Base-by-base conservation (phyloP, 2,113 vertebrate genomes). In the Amphiprion percula region DNA sequence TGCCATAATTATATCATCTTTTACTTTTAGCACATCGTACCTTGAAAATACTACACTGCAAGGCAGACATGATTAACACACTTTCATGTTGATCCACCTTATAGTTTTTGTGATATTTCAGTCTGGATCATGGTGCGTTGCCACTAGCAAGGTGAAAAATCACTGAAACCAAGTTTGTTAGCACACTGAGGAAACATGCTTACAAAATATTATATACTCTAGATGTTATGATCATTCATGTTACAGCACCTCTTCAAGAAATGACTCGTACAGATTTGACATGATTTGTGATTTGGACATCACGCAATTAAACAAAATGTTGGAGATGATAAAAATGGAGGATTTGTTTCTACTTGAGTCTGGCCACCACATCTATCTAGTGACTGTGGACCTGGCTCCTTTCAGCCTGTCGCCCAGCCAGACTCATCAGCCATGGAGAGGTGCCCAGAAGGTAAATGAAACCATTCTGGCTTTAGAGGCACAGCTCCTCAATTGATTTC, bases 371-470 rank as follows among this genome's bases (percentile, higher is more conserved):
- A 59, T 82, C 72, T 47, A 67, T 46, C 33, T 56, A 67, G 71
- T 44, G 9, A 49, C 76, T 82, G 79, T 60, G 69, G 49, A 75
- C 68, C 74, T 76, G 66, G 63, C 53, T 87, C 72, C 59, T 76
- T 73, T 68, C 21, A 79, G 50, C 54, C 59, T 67, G 68, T 74
- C 65, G 77, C 46, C 64, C 60, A 66, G 84, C 79, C 88, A 82
- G 60, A 79, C 59, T 86, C 82, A 76, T 89, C 68, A 62, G 74
- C 68, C 72, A 62, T 78, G 81, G 68, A 87, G 46, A 83, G 59
- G 66, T 75, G 61, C 75, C 86, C 84, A 90, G 73, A 74, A 88
- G 87, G 84, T 90, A 79, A 86, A 88, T 82, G 55, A 89, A 89
- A 85, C 77, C 77, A 68, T 69, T 77, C 68, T 77, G 61, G 59